phyloP scores from a whole-genome alignment of 2,797 vertebrate species.

The Microctenopoma stevenorrisi region DNA sequence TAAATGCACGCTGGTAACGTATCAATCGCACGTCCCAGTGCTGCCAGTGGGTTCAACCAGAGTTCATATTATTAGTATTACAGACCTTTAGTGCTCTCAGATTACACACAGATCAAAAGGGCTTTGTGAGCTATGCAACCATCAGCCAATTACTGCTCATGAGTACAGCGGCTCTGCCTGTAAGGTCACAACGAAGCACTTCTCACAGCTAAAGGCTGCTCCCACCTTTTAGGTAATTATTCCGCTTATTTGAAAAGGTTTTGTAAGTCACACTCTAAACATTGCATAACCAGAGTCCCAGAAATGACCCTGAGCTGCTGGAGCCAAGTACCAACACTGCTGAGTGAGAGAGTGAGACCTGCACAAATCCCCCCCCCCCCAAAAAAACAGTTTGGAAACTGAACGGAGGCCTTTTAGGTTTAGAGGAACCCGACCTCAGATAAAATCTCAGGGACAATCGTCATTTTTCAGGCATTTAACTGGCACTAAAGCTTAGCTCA shows the following conservation, averaged over 20 bases:
- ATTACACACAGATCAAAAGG: constrained; percentile 74
- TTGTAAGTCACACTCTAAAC: constrained; percentile 57
- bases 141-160: constrained; percentile 71
- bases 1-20: constrained; percentile 58
- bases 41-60: constrained; percentile 63
- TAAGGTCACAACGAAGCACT: constrained; percentile 42
- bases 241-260: constrained; percentile 41
- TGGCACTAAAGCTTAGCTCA: neutral
- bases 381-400: constrained; percentile 26
- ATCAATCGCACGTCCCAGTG: constrained; percentile 36
- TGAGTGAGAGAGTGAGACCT: constrained; percentile 19
- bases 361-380: constrained; percentile 42
- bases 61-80: constrained; percentile 77
- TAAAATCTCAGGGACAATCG: constrained; percentile 40
- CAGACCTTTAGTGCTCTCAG: constrained; percentile 59
- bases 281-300: constrained; percentile 41
- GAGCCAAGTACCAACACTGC: constrained; percentile 38
- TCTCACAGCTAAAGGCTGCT: constrained; percentile 28
- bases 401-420: constrained; percentile 47
- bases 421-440: constrained; percentile 33
- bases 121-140: constrained; percentile 70
- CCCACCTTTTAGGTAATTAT: constrained; percentile 38
- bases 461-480: constrained; percentile 41
- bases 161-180: constrained; percentile 51
- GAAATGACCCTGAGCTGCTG: constrained; percentile 38